Base-by-base conservation (phyloP, 2,888 invertebrate species). In the Linnaemya vulpina region DNA sequence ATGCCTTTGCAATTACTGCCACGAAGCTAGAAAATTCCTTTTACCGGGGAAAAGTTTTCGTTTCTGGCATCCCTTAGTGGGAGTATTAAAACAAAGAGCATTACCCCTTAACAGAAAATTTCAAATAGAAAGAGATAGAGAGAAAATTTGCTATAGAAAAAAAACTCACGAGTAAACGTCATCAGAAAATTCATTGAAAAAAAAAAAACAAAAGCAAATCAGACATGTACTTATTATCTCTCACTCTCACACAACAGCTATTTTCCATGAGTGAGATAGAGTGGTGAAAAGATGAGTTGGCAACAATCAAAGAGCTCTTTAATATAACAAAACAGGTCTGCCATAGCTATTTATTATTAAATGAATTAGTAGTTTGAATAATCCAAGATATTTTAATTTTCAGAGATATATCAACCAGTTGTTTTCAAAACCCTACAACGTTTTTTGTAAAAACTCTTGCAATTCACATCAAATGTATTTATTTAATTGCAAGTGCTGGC, bases 281-380 rank as follows among this genome's bases (percentile, higher is more conserved):
- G 89, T 8, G 88, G 88, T 87, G 17, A 75, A 80, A 65, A 68
- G 83, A 71, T 84, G 85, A 84, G 86, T 86, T 84, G 87, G 73
- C 73, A 81, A 86, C 86, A 82, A 86, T 86, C 68, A 62, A 55
- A 5, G 30, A 58, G 51, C 68, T 68, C 53, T 70, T 40, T 55
- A 17, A 7, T 60, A 20, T 15, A 2, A 20, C 53, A 53, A 22
- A n/a, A 5, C 30, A 30, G 30, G 5, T 30, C 30, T 30, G 30
- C 30, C 30, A 30, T 30, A n/a, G n/a, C n/a, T 30, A 30, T 30
- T 30, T 30, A 30, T 30, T 30, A 3, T 30, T 30, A 3, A 30
- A 30, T 30, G 30, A 30, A 30, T 30, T 30, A 30, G 5, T 5
- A 30, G 30, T 30, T 30, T 30, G 30, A 5, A 5, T 30, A 30